Conservation (phyloP, 2,888 invertebrate species). For the Eupithecia inturbata region DNA sequence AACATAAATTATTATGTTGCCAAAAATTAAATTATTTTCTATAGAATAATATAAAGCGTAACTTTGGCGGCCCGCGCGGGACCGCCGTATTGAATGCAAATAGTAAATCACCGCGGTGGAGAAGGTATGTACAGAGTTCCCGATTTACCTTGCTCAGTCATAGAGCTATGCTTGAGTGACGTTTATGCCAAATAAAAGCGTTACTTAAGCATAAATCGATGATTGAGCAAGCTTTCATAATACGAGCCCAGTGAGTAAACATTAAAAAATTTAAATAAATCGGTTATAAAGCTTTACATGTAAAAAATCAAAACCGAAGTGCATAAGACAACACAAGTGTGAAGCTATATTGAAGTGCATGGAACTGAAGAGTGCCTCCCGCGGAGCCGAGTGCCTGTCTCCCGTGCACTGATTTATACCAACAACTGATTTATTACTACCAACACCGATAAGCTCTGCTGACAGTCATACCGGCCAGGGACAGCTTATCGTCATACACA, state of each 20-base stretch:
- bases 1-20: slow-evolving; percentile 12
- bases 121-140: too few species aligned
- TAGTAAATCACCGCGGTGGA: neutral
- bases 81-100: neutral
- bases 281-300: neutral
- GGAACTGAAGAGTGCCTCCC: slow-evolving; percentile 35
- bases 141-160: too few species aligned
- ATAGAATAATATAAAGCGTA: neutral
- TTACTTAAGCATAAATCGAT: too few species aligned
- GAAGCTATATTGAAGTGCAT: neutral
- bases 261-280: too few species aligned
- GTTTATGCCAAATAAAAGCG: too few species aligned
- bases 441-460: slow-evolving; percentile 53
- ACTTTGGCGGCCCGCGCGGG: too few species aligned
- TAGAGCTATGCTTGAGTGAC: too few species aligned
- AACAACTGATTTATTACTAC: slow-evolving; percentile 50
- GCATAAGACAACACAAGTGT: neutral
- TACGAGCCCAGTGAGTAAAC: too few species aligned
- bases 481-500: neutral
- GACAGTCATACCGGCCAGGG: neutral
- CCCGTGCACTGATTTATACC: slow-evolving; percentile 67
- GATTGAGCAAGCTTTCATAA: too few species aligned
- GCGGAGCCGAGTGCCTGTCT: slow-evolving; percentile 38
- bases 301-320: neutral
- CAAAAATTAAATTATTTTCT: neutral